These are phyloP conservation scores for Hetaerina americana DNA, from an alignment of 1,140 invertebrate species.

Conservation along the genomic window DNA sequence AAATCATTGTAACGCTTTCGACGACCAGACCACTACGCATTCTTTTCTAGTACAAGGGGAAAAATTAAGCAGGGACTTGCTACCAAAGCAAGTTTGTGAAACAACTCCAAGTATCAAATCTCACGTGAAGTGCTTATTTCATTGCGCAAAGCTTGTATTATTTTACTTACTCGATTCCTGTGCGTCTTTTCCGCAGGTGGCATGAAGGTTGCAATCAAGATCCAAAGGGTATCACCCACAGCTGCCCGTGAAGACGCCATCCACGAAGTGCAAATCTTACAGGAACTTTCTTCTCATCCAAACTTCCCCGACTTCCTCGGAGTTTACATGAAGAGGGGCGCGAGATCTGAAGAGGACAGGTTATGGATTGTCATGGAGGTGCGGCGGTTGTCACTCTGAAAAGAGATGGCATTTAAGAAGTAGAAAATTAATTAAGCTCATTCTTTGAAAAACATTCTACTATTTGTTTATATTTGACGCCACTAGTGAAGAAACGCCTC, in stretches of 20 bases:
- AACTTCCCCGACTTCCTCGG: constrained; percentile 79
- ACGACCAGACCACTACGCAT: no score
- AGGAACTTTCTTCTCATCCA: constrained; percentile 58
- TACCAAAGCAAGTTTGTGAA: no score
- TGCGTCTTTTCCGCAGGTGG: constrained; percentile 29
- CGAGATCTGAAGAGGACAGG: constrained; percentile 45
- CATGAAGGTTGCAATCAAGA: constrained; percentile 67
- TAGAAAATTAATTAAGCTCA: background rate
- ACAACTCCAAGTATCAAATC: no score
- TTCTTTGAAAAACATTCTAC: no score
- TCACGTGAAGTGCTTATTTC: no score
- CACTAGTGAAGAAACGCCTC: no score
- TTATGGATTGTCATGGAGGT: constrained; percentile 88
- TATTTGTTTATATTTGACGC: no score
- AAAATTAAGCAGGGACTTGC: no score
- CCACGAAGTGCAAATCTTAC: constrained; percentile 72
- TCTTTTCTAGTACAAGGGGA: no score
- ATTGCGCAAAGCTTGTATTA: no score
- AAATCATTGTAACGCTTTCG: no score
- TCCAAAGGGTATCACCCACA: constrained; percentile 51
- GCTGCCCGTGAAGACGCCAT: constrained; percentile 56
- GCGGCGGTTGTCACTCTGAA: constrained; percentile 24
- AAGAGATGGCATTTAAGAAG: background rate
- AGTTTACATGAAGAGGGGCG: constrained; percentile 51
- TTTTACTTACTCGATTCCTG: no score